Percentiles rank a stretch among this genome's conserved stretches.
Conservation (phyloP, 2,888 invertebrate genomes). For the Melanophora roralis region DNA sequence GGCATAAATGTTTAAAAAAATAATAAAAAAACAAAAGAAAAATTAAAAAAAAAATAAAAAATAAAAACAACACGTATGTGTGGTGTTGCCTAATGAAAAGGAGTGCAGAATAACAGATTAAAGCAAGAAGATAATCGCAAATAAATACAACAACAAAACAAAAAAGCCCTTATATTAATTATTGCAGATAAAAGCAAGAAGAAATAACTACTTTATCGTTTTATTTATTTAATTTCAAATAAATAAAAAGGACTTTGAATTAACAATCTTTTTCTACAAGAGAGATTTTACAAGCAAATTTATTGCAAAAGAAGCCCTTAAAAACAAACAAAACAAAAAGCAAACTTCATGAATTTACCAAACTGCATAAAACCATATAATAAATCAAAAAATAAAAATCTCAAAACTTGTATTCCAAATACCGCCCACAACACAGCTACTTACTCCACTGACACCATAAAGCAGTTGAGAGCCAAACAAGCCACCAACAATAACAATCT, state of each 20-base stretch:
- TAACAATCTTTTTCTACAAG: not conserved
- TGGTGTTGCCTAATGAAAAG: conserved; percentile 43
- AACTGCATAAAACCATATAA: conserved; percentile 68
- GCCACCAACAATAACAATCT: conserved; percentile 5
- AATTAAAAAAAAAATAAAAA: conserved; percentile 55
- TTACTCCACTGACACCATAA: not conserved
- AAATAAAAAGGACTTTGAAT: not conserved
- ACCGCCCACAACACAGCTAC: not conserved
- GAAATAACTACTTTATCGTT: not conserved
- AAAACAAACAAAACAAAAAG: conserved; percentile 57
- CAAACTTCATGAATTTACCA: conserved; percentile 76
- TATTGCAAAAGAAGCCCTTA: not conserved
- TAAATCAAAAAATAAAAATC: conserved; percentile 71
- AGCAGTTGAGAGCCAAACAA: conserved; percentile 35
- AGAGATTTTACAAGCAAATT: not conserved
- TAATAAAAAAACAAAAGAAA: conserved; percentile 61
- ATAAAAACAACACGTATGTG: conserved; percentile 41
- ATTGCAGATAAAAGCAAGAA: not conserved
- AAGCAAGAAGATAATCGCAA: not conserved
- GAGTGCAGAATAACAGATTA: conserved; percentile 24
- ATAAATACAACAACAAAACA: not conserved
- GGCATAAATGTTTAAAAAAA: conserved; percentile 60
- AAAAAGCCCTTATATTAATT: conserved; percentile 5
- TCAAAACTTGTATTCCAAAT: conserved; percentile 63
- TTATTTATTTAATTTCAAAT: not conserved